Conservation (phyloP, 1,140 invertebrate species). For the Heliconius melpomene region DNA sequence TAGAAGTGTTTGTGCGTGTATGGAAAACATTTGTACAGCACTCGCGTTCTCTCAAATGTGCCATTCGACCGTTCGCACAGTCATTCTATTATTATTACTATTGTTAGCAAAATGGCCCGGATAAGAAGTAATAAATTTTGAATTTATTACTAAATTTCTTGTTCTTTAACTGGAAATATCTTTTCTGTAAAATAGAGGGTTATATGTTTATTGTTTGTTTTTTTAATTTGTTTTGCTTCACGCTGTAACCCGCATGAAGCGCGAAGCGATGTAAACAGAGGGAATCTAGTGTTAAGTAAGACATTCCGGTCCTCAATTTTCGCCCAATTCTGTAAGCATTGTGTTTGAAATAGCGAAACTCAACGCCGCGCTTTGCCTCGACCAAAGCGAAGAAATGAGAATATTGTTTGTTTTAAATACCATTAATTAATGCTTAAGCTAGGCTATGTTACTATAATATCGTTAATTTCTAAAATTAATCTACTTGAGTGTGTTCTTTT, state of each 20-base stretch:
- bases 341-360: too few relatives aligned
- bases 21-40: conserved; percentile 60
- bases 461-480: not conserved
- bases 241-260: too few relatives aligned
- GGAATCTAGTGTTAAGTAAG: too few relatives aligned
- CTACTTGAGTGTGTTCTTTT: not conserved
- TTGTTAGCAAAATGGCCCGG: conserved; percentile 30
- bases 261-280: too few relatives aligned
- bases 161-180: too few relatives aligned
- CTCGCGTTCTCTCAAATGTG: conserved; percentile 41
- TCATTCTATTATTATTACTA: conserved; percentile 35
- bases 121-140: conserved; percentile 35
- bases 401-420: not conserved
- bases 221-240: too few relatives aligned
- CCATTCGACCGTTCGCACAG: conserved; percentile 21
- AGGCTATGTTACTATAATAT: not conserved
- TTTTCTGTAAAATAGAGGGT: too few relatives aligned
- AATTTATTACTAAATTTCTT: conserved; percentile 4
- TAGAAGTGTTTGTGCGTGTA: conserved; percentile 51
- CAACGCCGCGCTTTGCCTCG: too few relatives aligned
- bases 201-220: too few relatives aligned
- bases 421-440: not conserved
- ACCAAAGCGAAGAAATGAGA: too few relatives aligned
- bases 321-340: too few relatives aligned
- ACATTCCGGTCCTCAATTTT: too few relatives aligned